Evolutionary conservation across 2,113 vertebrate genomes (phyloP).

Genomic region (Grallaria varia): DNA sequence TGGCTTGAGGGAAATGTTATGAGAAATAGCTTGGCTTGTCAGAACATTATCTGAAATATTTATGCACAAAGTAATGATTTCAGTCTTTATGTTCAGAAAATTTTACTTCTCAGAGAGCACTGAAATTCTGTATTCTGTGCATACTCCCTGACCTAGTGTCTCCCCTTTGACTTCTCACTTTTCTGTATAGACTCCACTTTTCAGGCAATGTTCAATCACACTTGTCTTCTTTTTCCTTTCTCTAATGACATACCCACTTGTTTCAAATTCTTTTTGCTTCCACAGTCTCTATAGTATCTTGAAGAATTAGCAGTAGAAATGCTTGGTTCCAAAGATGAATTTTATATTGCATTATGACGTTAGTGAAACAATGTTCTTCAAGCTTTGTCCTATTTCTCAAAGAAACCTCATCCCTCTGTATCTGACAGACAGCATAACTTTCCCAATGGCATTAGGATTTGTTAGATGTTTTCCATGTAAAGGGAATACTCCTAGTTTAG

Average conservation of each 20-base stretch:
- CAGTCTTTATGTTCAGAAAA: not conserved
- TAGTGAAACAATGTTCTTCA: not conserved
- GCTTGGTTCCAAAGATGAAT: not conserved
- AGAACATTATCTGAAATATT: not conserved
- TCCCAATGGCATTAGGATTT: not conserved
- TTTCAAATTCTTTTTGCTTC: not conserved
- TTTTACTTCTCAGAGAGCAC: not conserved
- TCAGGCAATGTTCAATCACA: not conserved
- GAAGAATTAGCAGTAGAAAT: not conserved
- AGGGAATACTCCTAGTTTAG: not conserved
- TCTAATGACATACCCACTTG: not conserved
- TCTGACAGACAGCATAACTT: not conserved
- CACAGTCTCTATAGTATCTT: not conserved
- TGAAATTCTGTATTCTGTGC: not conserved
- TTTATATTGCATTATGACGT: not conserved
- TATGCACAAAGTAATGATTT: not conserved
- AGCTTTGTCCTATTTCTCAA: not conserved
- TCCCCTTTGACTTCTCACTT: not conserved
- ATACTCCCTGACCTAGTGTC: not conserved
- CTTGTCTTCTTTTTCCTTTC: not conserved
- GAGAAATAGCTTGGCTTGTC: not conserved
- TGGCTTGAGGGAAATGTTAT: not conserved
- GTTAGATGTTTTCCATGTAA: not conserved
- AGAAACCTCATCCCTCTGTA: not conserved
- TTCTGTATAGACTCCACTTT: not conserved